A percentile compares a stretch with the other conserved stretches of the same genome.
Conservation (phyloP, 1,140 invertebrate genomes). For the Drosophila subpulchrella region DNA sequence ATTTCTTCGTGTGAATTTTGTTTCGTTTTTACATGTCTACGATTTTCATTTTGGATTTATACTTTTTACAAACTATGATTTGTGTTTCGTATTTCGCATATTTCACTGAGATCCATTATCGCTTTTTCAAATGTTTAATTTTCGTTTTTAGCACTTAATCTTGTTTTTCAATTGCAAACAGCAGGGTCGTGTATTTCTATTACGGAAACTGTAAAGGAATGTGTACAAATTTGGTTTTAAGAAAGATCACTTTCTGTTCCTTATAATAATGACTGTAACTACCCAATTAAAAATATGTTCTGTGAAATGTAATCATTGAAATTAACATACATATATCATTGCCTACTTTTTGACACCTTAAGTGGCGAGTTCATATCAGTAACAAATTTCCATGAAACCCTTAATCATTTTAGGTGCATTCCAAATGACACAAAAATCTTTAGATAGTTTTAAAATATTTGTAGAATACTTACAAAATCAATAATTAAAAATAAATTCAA, state of each 20-base stretch:
- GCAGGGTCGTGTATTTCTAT: not conserved
- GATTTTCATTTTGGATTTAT: conserved; percentile 18
- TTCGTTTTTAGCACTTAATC: not conserved
- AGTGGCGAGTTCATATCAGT: not conserved
- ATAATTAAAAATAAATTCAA: not conserved
- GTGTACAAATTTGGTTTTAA: not conserved
- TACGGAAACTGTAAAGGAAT: not conserved
- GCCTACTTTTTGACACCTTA: not conserved
- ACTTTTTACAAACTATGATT: conserved; percentile 71
- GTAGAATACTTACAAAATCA: too few species aligned
- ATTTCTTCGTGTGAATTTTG: conserved; percentile 1
- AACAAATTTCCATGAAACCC: not conserved
- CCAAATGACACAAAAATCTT: not conserved
- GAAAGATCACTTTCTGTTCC: not conserved
- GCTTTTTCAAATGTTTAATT: conserved; percentile 15
- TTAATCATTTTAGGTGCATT: not conserved
- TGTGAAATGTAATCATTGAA: not conserved
- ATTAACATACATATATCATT: not conserved
- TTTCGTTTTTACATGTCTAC: conserved; percentile 67
- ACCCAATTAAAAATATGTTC: not conserved
- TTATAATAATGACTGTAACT: not conserved
- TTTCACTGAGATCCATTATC: conserved; percentile 35
- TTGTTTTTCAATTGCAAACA: conserved; percentile 11
- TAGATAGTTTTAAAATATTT: too few species aligned
- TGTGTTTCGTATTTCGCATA: conserved; percentile 61